Evolutionary conservation across 2,888 invertebrate species (phyloP).

Genomic region (Eumacrocentrus americanus): DNA sequence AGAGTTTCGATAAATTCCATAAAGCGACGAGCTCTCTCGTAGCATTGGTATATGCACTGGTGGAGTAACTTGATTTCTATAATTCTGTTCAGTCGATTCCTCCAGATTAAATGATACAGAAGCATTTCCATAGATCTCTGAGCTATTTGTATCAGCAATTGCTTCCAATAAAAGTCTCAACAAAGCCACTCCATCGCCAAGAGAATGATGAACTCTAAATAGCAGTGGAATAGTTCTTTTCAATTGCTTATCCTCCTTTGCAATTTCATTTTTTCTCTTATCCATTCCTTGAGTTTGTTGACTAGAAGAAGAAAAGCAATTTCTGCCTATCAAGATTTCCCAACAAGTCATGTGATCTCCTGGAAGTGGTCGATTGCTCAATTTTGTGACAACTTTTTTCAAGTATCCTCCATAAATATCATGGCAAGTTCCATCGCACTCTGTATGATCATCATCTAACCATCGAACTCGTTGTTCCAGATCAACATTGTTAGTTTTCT

Average conservation of each 20-base stretch:
- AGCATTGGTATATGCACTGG: constrained; percentile 32
- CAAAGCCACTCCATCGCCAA: constrained; percentile 66
- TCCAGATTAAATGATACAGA: not conserved
- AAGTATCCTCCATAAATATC: constrained; percentile 53
- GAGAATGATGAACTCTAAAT: constrained; percentile 65
- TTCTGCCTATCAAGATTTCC: constrained; percentile 63
- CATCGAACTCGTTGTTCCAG: constrained; percentile 62
- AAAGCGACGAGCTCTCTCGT: constrained; percentile 19
- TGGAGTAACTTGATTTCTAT: not conserved
- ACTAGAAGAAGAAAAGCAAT: constrained; percentile 36
- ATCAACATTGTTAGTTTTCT: constrained; percentile 55
- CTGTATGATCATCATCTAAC: constrained; percentile 52
- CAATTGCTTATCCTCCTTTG: not conserved
- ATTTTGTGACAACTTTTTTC: constrained; percentile 58
- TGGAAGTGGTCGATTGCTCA: constrained; percentile 61
- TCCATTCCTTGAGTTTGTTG: constrained; percentile 32
- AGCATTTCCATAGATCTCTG: not conserved
- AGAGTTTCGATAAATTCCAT: not conserved
- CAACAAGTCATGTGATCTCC: constrained; percentile 63
- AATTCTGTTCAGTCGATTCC: not conserved
- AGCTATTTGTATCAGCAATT: constrained; percentile 57
- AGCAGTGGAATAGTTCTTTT: constrained; percentile 60
- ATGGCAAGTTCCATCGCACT: constrained; percentile 44
- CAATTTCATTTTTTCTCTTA: constrained; percentile 38
- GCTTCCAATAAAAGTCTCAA: constrained; percentile 62